Percentiles rank a stretch among this genome's conserved stretches.
phyloP scores from a whole-genome alignment of 37 sponge, comb jelly and placozoan genomes.

The Diacarnus erythraeanus region DNA sequence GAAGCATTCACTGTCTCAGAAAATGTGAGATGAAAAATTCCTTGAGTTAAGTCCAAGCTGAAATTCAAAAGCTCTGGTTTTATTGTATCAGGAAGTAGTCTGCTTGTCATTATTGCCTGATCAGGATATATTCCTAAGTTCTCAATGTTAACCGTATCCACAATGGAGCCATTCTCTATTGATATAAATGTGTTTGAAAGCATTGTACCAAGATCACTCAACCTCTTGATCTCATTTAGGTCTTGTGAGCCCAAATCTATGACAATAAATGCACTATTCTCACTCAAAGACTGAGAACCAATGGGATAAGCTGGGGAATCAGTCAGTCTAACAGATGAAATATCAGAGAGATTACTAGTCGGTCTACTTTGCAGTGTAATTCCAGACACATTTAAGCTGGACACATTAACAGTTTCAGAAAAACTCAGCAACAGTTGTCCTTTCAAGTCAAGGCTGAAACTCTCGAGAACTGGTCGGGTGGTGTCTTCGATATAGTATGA shows the following conservation, averaged over 20 bases:
- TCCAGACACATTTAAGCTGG: constrained; percentile 62
- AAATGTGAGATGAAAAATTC: constrained; percentile 69
- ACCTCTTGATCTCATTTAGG: constrained; percentile 78
- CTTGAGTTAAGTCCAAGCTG: constrained; percentile 57
- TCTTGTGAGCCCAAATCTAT: constrained; percentile 58
- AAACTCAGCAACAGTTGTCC: constrained; percentile 68
- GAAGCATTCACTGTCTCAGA: constrained; percentile 83
- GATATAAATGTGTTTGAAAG: constrained; percentile 54
- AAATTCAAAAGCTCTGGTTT: constrained; percentile 58
- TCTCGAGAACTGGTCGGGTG: constrained; percentile 65
- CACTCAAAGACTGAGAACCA: constrained; percentile 46
- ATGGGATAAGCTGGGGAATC: constrained; percentile 17
- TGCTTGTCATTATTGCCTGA: constrained; percentile 3
- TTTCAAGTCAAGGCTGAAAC: constrained; percentile 56
- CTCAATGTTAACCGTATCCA: constrained; percentile 71
- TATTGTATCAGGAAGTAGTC: constrained; percentile 39
- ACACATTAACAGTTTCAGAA: constrained; percentile 81
- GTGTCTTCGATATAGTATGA: constrained; percentile 51
- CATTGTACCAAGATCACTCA: constrained; percentile 56
- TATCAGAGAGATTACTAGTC: constrained; percentile 5
- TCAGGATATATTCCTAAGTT: constrained; percentile 31
- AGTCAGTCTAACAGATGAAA: constrained; percentile 23
- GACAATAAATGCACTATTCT: constrained; percentile 46
- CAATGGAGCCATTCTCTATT: constrained; percentile 44
- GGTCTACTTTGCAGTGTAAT: constrained; percentile 55